Evolutionary conservation across 2,113 vertebrate genomes (phyloP), one percentile per base, ranked within the genome.

Genomic region (Macrotus californicus): DNA sequence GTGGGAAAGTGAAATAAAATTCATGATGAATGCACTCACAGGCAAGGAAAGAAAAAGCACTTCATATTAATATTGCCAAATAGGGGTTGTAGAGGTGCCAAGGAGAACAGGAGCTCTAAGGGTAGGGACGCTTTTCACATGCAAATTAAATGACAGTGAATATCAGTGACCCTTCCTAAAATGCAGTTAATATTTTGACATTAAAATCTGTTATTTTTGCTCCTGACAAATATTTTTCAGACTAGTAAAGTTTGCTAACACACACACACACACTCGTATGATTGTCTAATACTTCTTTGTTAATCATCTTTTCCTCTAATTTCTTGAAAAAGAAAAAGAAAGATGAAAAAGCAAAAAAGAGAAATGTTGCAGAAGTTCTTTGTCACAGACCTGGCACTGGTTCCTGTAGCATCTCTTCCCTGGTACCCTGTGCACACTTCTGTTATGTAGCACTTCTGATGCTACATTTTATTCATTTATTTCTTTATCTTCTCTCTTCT

Each of bases 1-100:
- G 46, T 87, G 76, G 48, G 43, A 92, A 97, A 90, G 86, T 24
- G 67, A 90, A 93, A 90, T 36, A 39, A 13, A 43, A 26, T 64
- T 43, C 85, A 41, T 79, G 26, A 86, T 70, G 41, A 59, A 12
- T 89, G 15, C 76, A 41, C 24, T 91, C 66, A 46, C 22, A 84
- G 29, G 39, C 31, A 83, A 39, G 72, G 80, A 89, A 31, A 46
- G 34, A 34, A 92, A 92, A 31, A n/a, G 1, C 13, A 41, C 34
- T 7, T 46, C 50, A 39, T 4, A 21, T 3, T 34, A 77, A 41
- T 6, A 52, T 13, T 29, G 48, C 82, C 22, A 67, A 21, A 6
- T 3, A 70, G 12, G 59, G 7, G 5, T 64, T 15, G 7, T 50
- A 31, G 13, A 39, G n/a, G 4, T 4, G 0, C n/a, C 76, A 14